Evolutionary conservation across 2,113 vertebrate genomes (phyloP).

Genomic region (Myrmecophaga tridactyla): DNA sequence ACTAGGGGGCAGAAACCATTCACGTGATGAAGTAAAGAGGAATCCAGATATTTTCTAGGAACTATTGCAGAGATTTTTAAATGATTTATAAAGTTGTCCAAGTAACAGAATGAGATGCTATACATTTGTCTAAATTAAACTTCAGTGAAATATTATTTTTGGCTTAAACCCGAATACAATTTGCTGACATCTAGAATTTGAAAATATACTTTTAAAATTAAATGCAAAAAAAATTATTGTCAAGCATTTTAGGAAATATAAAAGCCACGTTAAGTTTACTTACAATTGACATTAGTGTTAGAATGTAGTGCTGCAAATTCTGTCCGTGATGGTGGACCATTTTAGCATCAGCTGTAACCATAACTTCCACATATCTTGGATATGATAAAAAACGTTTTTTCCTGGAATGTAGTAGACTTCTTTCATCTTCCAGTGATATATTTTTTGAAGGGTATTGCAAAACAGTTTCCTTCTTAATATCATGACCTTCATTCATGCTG

Average conservation of each 20-base stretch:
- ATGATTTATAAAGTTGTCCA: background rate
- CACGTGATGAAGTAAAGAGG: background rate
- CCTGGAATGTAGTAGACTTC: conserved; percentile 81
- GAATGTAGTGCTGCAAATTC: conserved; percentile 95
- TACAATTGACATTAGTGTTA: conserved; percentile 99
- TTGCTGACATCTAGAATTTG: background rate
- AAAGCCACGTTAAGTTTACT: conserved; percentile 82
- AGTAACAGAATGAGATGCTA: background rate
- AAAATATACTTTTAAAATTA: background rate
- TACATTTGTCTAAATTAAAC: background rate
- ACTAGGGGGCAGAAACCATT: conserved; percentile 54
- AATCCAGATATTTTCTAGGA: background rate
- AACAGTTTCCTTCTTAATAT: conserved; percentile 73
- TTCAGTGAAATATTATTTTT: background rate
- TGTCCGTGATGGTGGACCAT: conserved; percentile 93
- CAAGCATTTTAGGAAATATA: background rate
- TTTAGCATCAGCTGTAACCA: conserved; percentile 96
- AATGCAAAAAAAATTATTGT: background rate
- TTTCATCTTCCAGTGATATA: conserved; percentile 56
- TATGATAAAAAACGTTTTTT: conserved; percentile 96
- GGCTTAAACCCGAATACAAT: background rate
- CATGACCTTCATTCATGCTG: conserved; percentile 82
- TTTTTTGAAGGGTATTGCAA: conserved; percentile 74
- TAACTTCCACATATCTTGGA: conserved; percentile 97
- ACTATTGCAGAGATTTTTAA: background rate